Base-by-base conservation (phyloP, 2,888 invertebrate genomes). In the Campoplex nolae region DNA sequence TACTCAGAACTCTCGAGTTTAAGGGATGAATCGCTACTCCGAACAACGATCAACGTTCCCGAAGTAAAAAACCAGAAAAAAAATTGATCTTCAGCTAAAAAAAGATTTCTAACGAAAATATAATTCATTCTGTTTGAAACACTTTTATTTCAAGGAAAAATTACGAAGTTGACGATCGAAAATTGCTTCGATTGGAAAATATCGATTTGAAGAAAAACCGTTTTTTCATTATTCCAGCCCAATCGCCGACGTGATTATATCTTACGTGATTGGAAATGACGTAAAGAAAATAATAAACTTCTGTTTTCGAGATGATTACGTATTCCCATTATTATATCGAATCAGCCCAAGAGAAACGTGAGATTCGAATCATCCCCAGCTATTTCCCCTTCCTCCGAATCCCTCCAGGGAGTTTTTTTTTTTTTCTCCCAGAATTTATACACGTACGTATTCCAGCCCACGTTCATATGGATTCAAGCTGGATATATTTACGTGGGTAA, bases 401-500 rank as follows among this genome's bases (percentile, higher is more conserved):
- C 76, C 56, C 77, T 23, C 67, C 18, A n/a, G 62, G 16, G 70
- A 23, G 54, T 62, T 58, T 81, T 48, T 62, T 58, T 81, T 48
- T 9, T 48, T 9, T 56, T 35, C 77, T 56, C 74, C 51, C 62
- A 18, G n/a, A 73, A 68, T 56, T 58, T 73, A 32, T 73, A 71
- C 54, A 79, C 32, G 18, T 54, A 73, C 71, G 70, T 78, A 54
- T 51, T 28, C 23, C 74, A 28, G 32, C 58, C 11, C 35, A 73
- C 35, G 32, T 58, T 7, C 28, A 13, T 32, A 32, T 32, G 58
- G 28, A 58, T 58, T 58, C 13, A 28, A 58, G 62, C 62, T 62
- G 32, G 73, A 76, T 56, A 65, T 73, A 76, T 79, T 68, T 71
- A 76, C 67, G 65, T 74, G 79, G 65, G 84, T 28, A 79, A 71